Conservation (phyloP, 2,888 invertebrate genomes). For the Cryptophagus acutangulus region DNA sequence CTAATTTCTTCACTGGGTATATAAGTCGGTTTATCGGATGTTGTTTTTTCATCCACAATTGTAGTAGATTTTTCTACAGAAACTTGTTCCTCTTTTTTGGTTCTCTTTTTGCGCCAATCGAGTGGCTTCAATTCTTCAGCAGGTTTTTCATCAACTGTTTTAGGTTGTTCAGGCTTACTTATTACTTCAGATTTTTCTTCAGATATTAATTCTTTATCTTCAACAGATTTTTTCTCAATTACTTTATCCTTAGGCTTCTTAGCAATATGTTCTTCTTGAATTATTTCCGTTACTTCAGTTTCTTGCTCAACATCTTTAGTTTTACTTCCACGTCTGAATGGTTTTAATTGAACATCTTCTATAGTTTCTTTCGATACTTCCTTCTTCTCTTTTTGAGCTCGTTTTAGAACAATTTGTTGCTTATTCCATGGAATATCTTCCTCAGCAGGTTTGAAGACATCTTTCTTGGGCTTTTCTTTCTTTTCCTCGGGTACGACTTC, state of each 20-base stretch:
- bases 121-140: slow-evolving; percentile 1
- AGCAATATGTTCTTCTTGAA: slow-evolving; percentile 4
- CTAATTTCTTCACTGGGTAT: slow-evolving; percentile 28
- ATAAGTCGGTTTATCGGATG: slow-evolving; percentile 14
- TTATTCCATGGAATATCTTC: slow-evolving; percentile 55
- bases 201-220: neutral
- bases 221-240: too few relatives aligned
- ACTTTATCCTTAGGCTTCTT: neutral
- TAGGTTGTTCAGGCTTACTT: slow-evolving; percentile 7
- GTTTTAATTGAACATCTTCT: slow-evolving; percentile 29
- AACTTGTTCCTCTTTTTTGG: slow-evolving; percentile 33
- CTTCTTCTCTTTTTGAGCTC: slow-evolving; percentile 41
- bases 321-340: slow-evolving; percentile 17
- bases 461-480: neutral
- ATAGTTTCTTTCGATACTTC: slow-evolving; percentile 38
- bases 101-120: slow-evolving; percentile 10
- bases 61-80: slow-evolving; percentile 15
- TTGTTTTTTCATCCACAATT: slow-evolving; percentile 4
- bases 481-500: neutral
- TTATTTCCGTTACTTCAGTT: slow-evolving; percentile 9
- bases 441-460: neutral
- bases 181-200: slow-evolving; percentile 11
- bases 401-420: slow-evolving; percentile 54
- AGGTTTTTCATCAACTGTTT: neutral
- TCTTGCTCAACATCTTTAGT: slow-evolving; percentile 11